A percentile compares a stretch with the other conserved stretches of the same genome.
phyloP scores from a whole-genome alignment of 2,888 invertebrate species.

The Acrobasis suavella region DNA sequence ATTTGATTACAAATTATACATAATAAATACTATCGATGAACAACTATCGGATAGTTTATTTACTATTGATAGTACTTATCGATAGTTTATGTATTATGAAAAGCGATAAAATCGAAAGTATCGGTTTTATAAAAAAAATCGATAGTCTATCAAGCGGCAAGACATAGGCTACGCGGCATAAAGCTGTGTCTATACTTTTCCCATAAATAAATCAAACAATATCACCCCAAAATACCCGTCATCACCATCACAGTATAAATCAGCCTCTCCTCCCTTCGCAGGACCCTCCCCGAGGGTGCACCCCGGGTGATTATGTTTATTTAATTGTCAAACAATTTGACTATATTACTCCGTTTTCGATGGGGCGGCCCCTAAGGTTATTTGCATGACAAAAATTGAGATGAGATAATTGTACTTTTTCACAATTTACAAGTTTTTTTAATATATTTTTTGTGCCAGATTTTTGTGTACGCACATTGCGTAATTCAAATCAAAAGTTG shows the following conservation, averaged over 20 bases:
- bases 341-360: slow-evolving; percentile 36
- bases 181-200: not conserved
- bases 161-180: not conserved
- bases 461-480: too few relatives aligned
- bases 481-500: too few relatives aligned
- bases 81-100: too few relatives aligned
- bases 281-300: slow-evolving; percentile 3
- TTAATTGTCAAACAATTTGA: slow-evolving; percentile 40
- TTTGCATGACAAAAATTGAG: not conserved
- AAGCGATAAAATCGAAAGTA: too few relatives aligned
- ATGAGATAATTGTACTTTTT: not conserved
- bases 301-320: slow-evolving; percentile 39
- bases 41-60: too few relatives aligned
- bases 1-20: too few relatives aligned
- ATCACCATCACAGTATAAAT: slow-evolving; percentile 12
- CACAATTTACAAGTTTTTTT: not conserved
- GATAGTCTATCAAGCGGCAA: too few relatives aligned
- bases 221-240: not conserved
- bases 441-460: too few relatives aligned
- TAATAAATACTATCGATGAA: too few relatives aligned
- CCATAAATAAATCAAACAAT: not conserved
- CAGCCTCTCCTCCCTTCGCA: not conserved
- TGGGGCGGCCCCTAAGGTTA: slow-evolving; percentile 29
- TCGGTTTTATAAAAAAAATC: too few relatives aligned
- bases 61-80: too few relatives aligned